Base-by-base conservation (phyloP, 2,888 invertebrate species). In the Acleris literana region DNA sequence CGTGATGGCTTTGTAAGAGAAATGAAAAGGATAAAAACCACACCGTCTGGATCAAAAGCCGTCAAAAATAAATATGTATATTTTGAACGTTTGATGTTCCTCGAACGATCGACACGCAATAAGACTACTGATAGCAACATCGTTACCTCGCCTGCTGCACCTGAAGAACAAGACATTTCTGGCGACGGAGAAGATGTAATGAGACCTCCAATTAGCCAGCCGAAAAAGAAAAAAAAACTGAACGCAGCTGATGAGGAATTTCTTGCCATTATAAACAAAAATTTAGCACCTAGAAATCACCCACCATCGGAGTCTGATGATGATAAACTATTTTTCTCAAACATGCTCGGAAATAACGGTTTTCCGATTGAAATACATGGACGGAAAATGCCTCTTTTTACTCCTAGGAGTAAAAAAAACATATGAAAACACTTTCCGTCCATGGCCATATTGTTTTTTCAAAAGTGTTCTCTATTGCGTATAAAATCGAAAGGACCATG, bases 291-390 rank as follows among this genome's bases (percentile, higher is more conserved):
- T 64, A 43, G 43, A 49, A 59, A 69, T 69, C 70, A 70, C 49
- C 49, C 49, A 49, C 49, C 48, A 48, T n/a, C 48, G n/a, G 20
- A 49, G 49, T 20, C 22, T 46, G 74, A 76, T 73, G 76, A 77
- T 48, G 76, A 77, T 51, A 76, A 78, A 71, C 73, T 76, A 17
- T 76, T 78, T 74, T n/a, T n/a, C n/a, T n/a, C n/a, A n/a, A n/a
- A n/a, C n/a, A n/a, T n/a, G n/a, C n/a, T n/a, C n/a, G n/a, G n/a
- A n/a, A n/a, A n/a, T n/a, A n/a, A n/a, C n/a, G n/a, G n/a, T n/a
- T n/a, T n/a, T n/a, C n/a, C n/a, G n/a, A n/a, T n/a, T n/a, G n/a
- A n/a, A n/a, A n/a, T n/a, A n/a, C n/a, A n/a, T n/a, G n/a, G n/a
- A n/a, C n/a, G n/a, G n/a, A n/a, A n/a, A n/a, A n/a, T n/a, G n/a